phyloP scores from a whole-genome alignment of 1,140 invertebrate species.

The Ooceraea biroi region DNA sequence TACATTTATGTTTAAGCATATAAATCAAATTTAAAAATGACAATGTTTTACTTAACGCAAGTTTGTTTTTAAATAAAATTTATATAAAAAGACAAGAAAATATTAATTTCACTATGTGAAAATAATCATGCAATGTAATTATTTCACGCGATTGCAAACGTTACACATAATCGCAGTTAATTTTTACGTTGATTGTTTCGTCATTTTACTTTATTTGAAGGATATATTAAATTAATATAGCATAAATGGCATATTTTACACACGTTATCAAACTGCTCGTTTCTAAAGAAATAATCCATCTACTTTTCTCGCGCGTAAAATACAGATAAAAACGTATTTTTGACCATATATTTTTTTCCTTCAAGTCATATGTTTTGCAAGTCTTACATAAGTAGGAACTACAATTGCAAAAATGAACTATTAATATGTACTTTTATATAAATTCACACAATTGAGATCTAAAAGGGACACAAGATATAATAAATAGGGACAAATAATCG shows the following conservation, averaged over 20 bases:
- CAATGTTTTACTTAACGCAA: neutral
- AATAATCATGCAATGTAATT: slow-evolving; percentile 4
- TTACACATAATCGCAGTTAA: slow-evolving; percentile 4
- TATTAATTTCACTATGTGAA: neutral
- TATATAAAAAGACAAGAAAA: slow-evolving; percentile 17
- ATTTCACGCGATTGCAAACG: neutral
- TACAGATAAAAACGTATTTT: neutral
- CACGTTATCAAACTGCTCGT: neutral
- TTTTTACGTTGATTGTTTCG: neutral
- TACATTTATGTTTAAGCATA: too few relatives aligned
- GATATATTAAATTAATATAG: slow-evolving; percentile 50
- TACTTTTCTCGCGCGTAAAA: neutral
- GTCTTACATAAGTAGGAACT: slow-evolving; percentile 15
- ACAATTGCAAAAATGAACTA: slow-evolving; percentile 9
- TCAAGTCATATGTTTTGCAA: neutral
- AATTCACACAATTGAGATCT: slow-evolving; percentile 26
- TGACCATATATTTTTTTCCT: neutral
- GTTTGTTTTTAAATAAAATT: neutral
- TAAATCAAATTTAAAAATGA: too few relatives aligned
- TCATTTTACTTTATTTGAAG: slow-evolving; percentile 62
- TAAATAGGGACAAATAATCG: too few relatives aligned
- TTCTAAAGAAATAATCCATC: neutral
- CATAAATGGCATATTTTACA: slow-evolving; percentile 20
- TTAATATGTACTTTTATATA: slow-evolving; percentile 14
- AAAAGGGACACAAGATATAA: neutral